Base-by-base conservation (phyloP, 2,888 invertebrate species). In the Calameuta idolon region DNA sequence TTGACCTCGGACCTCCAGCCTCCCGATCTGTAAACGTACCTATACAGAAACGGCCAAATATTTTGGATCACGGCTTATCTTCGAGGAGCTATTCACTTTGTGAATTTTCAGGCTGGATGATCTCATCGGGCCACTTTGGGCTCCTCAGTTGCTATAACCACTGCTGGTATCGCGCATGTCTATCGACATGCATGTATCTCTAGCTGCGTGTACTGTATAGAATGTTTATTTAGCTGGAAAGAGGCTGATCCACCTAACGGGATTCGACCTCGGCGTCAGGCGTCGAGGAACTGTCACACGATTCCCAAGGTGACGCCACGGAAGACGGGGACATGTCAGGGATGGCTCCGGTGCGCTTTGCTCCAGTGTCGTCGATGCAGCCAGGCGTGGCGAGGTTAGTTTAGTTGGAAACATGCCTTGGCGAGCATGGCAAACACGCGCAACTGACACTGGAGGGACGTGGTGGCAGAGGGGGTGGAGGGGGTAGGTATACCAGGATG, bases 321-420 rank as follows among this genome's bases (percentile, higher is more conserved):
- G 15, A 71, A 34, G 69, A 55, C 76, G 76, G 75, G 76, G 76
- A 75, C 73, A 33, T 40, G 75, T 55, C 69, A 69, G 55, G 79
- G 76, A 80, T 75, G 79, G 77, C 69, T 79, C 75, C 75, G 69
- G 77, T 77, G 77, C 76, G 74, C 78, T 79, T 77, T 79, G 78
- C 78, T 78, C 78, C 73, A 77, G 78, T 79, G 77, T 82, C 79
- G 88, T 88, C 86, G 86, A 87, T 89, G 88, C 89, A 89, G 82
- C 85, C 87, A 89, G 85, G 89, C 88, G 87, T 89, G 86, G 87
- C 87, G 80, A 86, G 89, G 89, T 88, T 90, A 88, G 91, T 90
- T 91, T 89, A 88, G 90, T 88, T 89, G 88, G 88, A 89, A 89
- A 88, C 89, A 90, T 88, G 90, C 88, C 87, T 88, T 87, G 88